Conservation (phyloP, 2,888 invertebrate genomes). For the Dascillus cervinus region DNA sequence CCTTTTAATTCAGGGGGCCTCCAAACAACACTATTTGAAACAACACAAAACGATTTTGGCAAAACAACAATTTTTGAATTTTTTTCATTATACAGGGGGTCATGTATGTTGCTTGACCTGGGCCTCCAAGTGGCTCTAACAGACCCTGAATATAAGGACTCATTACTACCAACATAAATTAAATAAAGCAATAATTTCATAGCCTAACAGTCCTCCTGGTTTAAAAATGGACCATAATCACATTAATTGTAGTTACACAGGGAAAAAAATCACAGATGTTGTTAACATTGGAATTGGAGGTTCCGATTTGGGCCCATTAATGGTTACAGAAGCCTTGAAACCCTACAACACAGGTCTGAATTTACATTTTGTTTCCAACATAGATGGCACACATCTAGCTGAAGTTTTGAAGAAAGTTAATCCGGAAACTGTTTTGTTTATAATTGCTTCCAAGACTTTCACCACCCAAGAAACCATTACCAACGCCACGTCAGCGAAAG, state of each 20-base stretch:
- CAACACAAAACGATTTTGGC: too few relatives aligned
- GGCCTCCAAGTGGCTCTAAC: too few relatives aligned
- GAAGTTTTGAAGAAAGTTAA: slow-evolving; percentile 84
- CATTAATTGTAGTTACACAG: slow-evolving; percentile 61
- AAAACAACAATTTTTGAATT: too few relatives aligned
- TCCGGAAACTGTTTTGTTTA: slow-evolving; percentile 93
- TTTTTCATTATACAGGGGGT: too few relatives aligned
- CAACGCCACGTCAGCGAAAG: slow-evolving; percentile 95
- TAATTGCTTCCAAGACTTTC: slow-evolving; percentile 98
- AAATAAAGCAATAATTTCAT: too few relatives aligned
- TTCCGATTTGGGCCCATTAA: slow-evolving; percentile 95
- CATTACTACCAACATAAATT: too few relatives aligned
- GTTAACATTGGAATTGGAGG: slow-evolving; percentile 99
- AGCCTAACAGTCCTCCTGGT: too few relatives aligned
- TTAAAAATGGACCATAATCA: too few relatives aligned
- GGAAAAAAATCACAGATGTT: slow-evolving; percentile 91
- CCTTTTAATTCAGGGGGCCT: too few relatives aligned
- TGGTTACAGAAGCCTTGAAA: slow-evolving; percentile 98
- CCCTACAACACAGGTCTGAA: slow-evolving; percentile 81
- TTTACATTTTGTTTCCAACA: slow-evolving; percentile 96
- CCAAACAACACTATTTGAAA: too few relatives aligned
- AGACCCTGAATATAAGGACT: too few relatives aligned
- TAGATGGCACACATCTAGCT: slow-evolving; percentile 97
- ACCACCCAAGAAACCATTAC: slow-evolving; percentile 99
- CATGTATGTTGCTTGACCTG: too few relatives aligned